Evolutionary conservation across 2,113 vertebrate species (phyloP).

Genomic region (Poeciliopsis turrubarensis): DNA sequence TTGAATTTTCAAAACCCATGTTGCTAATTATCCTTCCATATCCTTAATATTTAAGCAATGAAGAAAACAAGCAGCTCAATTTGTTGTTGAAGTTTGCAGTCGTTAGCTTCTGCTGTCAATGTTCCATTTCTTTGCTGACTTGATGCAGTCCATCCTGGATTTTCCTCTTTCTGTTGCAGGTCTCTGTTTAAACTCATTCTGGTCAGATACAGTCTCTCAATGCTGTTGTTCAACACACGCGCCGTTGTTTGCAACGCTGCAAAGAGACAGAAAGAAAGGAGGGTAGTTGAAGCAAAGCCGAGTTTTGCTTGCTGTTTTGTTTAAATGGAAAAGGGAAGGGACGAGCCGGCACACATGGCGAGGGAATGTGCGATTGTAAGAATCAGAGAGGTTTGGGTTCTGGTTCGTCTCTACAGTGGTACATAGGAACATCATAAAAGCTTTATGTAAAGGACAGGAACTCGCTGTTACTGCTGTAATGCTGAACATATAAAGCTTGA

Average conservation of each 20-base stretch:
- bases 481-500: constrained; percentile 61
- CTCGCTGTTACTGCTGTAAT: constrained; percentile 56
- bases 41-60: constrained; percentile 8
- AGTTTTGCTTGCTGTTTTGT: neutral
- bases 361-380: constrained; percentile 26
- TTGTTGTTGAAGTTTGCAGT: constrained; percentile 47
- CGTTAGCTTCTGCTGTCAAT: constrained; percentile 61
- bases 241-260: constrained; percentile 59
- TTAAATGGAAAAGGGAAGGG: constrained; percentile 8
- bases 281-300: constrained; percentile 7
- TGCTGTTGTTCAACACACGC: constrained; percentile 51
- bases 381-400: constrained; percentile 50
- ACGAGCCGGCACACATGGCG: constrained; percentile 14
- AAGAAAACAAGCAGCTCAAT: constrained; percentile 69
- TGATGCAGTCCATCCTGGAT: constrained; percentile 71
- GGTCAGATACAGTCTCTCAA: constrained; percentile 61
- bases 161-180: constrained; percentile 65
- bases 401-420: constrained; percentile 56
- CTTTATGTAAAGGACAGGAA: constrained; percentile 56
- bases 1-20: constrained; percentile 4
- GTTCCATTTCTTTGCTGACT: constrained; percentile 52
- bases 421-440: constrained; percentile 61
- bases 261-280: constrained; percentile 26
- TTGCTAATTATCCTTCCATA: no score
- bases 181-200: constrained; percentile 58